phyloP scores from a whole-genome alignment of 2,888 invertebrate genomes.

The Drosophila bunnanda region DNA sequence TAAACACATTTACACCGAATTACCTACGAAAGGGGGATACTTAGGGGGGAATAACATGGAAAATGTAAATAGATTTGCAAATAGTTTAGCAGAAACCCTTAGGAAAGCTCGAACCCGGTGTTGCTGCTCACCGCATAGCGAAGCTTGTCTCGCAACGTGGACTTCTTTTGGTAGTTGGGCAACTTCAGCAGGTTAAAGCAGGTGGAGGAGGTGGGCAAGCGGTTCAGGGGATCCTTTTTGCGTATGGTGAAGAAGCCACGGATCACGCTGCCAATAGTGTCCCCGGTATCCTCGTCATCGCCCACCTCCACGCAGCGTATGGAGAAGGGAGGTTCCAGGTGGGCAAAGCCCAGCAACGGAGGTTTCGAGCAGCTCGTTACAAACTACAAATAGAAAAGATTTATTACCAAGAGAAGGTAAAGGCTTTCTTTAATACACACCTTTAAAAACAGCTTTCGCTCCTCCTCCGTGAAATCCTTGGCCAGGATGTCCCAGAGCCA shows the following conservation, averaged over 20 bases:
- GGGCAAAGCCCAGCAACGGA: conserved; percentile 97
- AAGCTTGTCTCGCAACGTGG: conserved; percentile 96
- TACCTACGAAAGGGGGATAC: conserved; percentile 19
- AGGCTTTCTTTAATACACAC: conserved; percentile 83
- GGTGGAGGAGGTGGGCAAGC: conserved; percentile 99
- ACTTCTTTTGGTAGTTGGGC: conserved; percentile 99
- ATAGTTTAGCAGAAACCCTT: conserved; percentile 75
- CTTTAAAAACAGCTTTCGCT: conserved; percentile 97
- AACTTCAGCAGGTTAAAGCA: conserved; percentile 99
- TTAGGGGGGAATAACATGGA: conserved; percentile 25
- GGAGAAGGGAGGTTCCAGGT: conserved; percentile 98
- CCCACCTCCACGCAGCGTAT: conserved; percentile 99
- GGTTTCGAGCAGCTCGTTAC: conserved; percentile 98
- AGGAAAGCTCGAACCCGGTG: conserved; percentile 99
- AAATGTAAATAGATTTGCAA: conserved; percentile 18
- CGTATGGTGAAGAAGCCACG: conserved; percentile 99
- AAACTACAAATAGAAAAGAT: conserved; percentile 75
- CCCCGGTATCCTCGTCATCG: conserved; percentile 97
- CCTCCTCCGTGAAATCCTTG: conserved; percentile 96
- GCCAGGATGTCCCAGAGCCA: conserved; percentile 99
- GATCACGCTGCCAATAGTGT: conserved; percentile 93
- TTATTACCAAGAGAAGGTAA: not conserved
- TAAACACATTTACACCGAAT: conserved; percentile 27
- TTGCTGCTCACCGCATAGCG: conserved; percentile 98
- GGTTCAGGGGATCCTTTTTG: conserved; percentile 96